These are phyloP conservation scores for Luscinia megarhynchos DNA, from an alignment of 2,797 vertebrate genomes.

Conservation along the genomic window DNA sequence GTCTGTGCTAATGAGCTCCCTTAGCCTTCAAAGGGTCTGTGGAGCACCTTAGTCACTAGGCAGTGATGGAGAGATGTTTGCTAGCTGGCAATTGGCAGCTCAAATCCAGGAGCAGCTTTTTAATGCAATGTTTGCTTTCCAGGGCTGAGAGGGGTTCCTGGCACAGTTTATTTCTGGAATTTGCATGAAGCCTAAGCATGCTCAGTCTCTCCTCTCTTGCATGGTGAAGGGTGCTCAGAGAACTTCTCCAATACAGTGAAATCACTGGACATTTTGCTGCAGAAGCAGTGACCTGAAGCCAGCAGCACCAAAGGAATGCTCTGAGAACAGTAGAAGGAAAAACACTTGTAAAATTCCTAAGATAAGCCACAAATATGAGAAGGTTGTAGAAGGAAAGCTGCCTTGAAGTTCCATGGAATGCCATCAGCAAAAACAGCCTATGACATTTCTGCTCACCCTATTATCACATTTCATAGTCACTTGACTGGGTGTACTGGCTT, in stretches of 20 bases:
- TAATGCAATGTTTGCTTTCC: background rate
- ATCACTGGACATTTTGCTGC: background rate
- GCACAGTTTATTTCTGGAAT: background rate
- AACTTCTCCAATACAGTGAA: background rate
- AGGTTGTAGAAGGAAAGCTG: background rate
- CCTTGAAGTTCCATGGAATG: background rate
- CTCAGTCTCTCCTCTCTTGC: background rate
- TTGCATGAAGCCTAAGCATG: background rate
- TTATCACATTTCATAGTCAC: background rate
- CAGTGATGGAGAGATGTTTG: background rate
- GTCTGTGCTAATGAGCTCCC: background rate
- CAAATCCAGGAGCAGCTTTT: background rate
- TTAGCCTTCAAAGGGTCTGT: background rate
- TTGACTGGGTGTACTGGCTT: background rate
- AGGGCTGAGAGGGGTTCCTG: background rate
- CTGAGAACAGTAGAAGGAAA: background rate
- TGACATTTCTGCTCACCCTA: background rate
- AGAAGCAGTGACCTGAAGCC: background rate
- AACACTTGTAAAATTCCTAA: conserved; percentile 45
- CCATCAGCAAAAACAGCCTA: background rate
- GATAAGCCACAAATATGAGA: conserved; percentile 24
- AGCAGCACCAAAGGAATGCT: background rate
- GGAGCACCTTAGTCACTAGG: background rate
- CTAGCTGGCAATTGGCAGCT: background rate
- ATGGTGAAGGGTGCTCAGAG: background rate